Conservation (phyloP, 2,113 vertebrate species). For the Corythornis cristatus region DNA sequence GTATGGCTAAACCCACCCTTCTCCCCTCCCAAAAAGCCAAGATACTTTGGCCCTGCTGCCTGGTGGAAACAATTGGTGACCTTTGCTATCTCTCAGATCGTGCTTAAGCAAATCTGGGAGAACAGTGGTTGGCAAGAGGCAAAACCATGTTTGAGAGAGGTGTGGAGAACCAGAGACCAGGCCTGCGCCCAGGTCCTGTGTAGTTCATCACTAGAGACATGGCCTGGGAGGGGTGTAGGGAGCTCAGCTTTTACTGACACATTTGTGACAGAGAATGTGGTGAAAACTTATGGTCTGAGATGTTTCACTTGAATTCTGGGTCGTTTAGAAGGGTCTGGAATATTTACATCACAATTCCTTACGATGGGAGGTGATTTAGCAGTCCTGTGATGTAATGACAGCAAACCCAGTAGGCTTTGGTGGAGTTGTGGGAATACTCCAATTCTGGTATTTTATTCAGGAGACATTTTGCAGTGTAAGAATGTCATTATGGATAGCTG, state of each 20-base stretch:
- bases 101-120: background rate
- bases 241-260: background rate
- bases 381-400: background rate
- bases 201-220: accelerated
- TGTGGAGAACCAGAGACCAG: background rate
- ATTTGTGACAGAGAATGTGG: accelerated
- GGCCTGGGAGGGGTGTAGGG: background rate
- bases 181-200: background rate
- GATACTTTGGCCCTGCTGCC: background rate
- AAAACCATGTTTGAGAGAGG: accelerated
- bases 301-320: background rate
- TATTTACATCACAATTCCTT: background rate
- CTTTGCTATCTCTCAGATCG: background rate
- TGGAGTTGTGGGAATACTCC: background rate
- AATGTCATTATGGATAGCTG: background rate
- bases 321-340: background rate
- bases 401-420: background rate
- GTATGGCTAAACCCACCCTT: background rate
- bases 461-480: background rate
- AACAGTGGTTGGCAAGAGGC: background rate
- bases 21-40: background rate
- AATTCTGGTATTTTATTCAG: background rate
- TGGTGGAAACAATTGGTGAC: background rate
- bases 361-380: background rate
- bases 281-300: background rate